These are phyloP conservation scores for Eucidaris tribuloides DNA, from an alignment of 35 echinoderm and acorn worm species.

Conservation along the genomic window DNA sequence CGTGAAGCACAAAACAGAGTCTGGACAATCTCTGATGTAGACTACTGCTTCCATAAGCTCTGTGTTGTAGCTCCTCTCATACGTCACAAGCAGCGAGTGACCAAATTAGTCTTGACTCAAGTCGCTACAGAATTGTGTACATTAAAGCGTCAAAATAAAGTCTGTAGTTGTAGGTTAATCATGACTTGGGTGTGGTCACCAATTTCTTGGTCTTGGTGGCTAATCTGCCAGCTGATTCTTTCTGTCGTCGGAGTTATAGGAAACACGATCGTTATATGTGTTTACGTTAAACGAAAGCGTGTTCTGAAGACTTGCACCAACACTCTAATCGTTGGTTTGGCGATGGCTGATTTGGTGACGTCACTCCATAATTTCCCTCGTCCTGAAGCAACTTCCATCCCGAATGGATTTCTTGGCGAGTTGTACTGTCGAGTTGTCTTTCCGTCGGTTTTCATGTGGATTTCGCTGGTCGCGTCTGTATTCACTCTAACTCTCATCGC, in stretches of 20 bases:
- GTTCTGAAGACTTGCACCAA: conserved; percentile 76
- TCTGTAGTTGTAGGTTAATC: no score
- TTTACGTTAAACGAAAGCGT: conserved; percentile 55
- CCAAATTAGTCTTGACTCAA: no score
- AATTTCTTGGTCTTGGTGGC: conserved; percentile 42
- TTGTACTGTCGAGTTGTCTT: conserved; percentile 73
- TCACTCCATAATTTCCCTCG: conserved; percentile 65
- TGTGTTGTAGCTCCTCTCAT: no score
- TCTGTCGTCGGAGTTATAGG: conserved; percentile 69
- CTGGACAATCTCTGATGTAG: no score
- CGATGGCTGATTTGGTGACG: conserved; percentile 71
- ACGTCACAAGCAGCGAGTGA: no score
- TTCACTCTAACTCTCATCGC: conserved; percentile 70
- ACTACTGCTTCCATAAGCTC: no score
- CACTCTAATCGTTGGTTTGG: conserved; percentile 77
- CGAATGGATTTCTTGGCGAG: conserved; percentile 40
- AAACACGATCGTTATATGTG: conserved; percentile 66
- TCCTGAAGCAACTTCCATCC: conserved; percentile 12
- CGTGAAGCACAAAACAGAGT: no score
- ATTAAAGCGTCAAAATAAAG: no score
- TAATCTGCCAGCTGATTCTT: conserved; percentile 45
- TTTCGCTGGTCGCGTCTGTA: conserved; percentile 75
- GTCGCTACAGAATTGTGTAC: no score
- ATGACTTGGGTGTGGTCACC: neutral
- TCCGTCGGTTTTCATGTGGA: conserved; percentile 66